Evolutionary conservation across 2,113 vertebrate species (phyloP), one percentile per base, ranked within the genome.

Genomic region (Misgurnus mizolepis): DNA sequence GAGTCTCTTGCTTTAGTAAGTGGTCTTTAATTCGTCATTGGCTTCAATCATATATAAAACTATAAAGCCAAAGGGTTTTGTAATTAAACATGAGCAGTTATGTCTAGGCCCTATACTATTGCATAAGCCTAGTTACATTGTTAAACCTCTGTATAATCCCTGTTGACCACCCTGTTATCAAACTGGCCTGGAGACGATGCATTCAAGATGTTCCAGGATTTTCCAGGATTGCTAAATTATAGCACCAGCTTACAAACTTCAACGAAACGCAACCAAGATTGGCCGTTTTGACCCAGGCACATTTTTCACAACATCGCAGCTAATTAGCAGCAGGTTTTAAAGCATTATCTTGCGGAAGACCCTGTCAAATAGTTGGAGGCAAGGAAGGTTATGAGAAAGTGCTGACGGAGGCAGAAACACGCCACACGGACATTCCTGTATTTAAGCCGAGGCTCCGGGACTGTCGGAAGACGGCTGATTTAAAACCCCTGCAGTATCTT

Each of bases 241-340:
- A 53, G 27, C 34, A 14, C 61, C 85, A 80, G 67, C 65, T 67
- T 65, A 76, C 55, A 61, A 43, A 73, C 55, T 65, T n/a, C 40
- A 70, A 67, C 47, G 45, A 75, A 70, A 66, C 6, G 53, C 67
- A 72, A 69, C 75, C 58, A 69, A 49, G 49, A 72, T 75, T 49
- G 56, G 39, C 34, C 50, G 60, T 84, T 67, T 40, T 27, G 58
- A 41, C 5, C 40, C 50, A 41, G 49, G 80, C 18, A 41, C 47
- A 39, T 47, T 34, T 79, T 86, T 82, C 65, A 86, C 62, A 39
- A 80, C 68, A 79, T 86, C 76, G 76, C 65, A 72, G 56, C 67
- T 66, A 85, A 84, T 86, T 86, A 83, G 79, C 55, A 70, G 64
- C 22, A 17, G 67, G 75, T 79, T 83, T 70, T 71, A 77, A 55